Percentiles rank a stretch among this genome's conserved stretches.
These are phyloP conservation scores for Zeuzera pyrina DNA, from an alignment of 2,888 invertebrate species.

Conservation along the genomic window DNA sequence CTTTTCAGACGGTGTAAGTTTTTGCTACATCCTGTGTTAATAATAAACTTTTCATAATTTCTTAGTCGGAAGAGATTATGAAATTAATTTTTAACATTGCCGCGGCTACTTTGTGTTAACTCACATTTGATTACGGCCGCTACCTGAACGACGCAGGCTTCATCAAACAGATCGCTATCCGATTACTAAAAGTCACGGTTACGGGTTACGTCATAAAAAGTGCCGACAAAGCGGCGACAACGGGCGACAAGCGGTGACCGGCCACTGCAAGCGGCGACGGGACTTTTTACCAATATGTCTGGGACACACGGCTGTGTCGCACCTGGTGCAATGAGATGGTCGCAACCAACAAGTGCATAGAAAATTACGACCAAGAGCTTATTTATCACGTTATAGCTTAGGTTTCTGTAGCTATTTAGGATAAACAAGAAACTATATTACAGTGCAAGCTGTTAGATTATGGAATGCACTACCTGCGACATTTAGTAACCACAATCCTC, in stretches of 20 bases:
- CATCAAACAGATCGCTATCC: conserved; percentile 50
- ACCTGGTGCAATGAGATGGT: no score
- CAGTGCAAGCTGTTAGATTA: no score
- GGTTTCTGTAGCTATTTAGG: no score
- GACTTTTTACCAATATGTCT: conserved; percentile 34
- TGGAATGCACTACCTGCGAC: no score
- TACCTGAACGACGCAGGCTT: conserved; percentile 52
- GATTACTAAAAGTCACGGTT: conserved; percentile 70
- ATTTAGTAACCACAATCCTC: no score
- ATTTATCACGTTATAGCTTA: no score
- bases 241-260: conserved; percentile 28
- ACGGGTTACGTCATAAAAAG: conserved; percentile 53
- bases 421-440: no score
- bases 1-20: neutral
- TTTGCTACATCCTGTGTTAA: neutral
- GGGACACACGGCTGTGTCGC: conserved; percentile 28
- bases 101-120: conserved; percentile 20
- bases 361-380: no score
- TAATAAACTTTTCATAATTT: no score
- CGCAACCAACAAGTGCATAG: no score
- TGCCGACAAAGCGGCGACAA: conserved; percentile 57
- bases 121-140: conserved; percentile 50
- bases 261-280: conserved; percentile 33
- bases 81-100: conserved; percentile 22
- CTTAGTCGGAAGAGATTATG: conserved; percentile 22